Conservation (phyloP, 2,113 vertebrate genomes). For the Anoplopoma fimbria region DNA sequence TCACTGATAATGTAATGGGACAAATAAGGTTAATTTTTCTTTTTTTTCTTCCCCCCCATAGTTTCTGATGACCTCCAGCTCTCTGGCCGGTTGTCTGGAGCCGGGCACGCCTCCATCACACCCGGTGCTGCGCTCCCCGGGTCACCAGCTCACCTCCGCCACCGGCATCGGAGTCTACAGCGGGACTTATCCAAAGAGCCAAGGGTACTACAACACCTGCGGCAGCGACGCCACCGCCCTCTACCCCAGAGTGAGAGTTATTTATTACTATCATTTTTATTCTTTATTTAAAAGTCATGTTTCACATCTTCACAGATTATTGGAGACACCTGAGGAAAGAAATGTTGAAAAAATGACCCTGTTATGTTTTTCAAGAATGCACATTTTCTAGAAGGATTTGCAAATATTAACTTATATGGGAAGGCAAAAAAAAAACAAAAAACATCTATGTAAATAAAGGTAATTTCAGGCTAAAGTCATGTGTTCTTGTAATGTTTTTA, state of each 20-base stretch:
- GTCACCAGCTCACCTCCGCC: constrained; percentile 90
- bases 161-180: constrained; percentile 90
- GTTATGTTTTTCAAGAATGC: background rate
- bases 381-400: background rate
- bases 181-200: constrained; percentile 87
- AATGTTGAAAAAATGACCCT: background rate
- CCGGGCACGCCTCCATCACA: constrained; percentile 86
- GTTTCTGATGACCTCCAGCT: constrained; percentile 93
- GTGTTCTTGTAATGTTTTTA: background rate
- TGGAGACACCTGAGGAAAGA: background rate
- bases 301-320: too few species aligned
- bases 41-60: constrained; percentile 64
- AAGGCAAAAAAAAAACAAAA: background rate
- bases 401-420: background rate
- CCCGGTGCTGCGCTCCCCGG: constrained; percentile 90
- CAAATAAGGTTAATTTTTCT: background rate
- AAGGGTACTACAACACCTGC: constrained; percentile 91
- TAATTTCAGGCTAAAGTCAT: background rate
- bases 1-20: too few species aligned
- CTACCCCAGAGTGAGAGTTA: constrained; percentile 89
- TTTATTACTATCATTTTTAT: background rate
- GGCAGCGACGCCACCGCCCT: constrained; percentile 89
- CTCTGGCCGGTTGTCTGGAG: constrained; percentile 91
- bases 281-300: background rate
- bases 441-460: background rate